Evolutionary conservation across 2,113 vertebrate species (phyloP), one percentile per base, ranked within the genome.

Genomic region (Stercorarius parasiticus): DNA sequence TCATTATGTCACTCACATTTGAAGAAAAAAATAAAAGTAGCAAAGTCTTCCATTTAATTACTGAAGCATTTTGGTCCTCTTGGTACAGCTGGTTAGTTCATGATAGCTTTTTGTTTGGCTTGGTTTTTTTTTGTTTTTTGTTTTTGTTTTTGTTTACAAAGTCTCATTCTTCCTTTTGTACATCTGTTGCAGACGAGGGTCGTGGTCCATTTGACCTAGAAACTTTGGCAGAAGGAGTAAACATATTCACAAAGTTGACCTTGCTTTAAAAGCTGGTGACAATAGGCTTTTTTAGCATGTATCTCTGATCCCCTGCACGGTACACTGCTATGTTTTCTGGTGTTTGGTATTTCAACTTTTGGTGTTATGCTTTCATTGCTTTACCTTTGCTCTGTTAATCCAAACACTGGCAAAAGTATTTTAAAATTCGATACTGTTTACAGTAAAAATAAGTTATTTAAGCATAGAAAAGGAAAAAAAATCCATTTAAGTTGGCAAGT

Each of bases 141-240:
- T 91, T 55, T 49, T 86, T 84, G 62, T 26, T 92, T 95, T 95
- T 78, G 88, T 91, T 95, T 91, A 97, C 86, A 98, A 92, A 97
- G 97, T 97, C 95, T 98, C 94, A 98, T 96, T 98, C 98, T 98
- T 98, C 98, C 95, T 98, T 98, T 89, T 97, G 98, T 88, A 96
- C 88, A 74, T 97, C 98, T 96, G 90, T 95, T 96, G 97, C 97
- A 95, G 98, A 92, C 12, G 97, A 80, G 45, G 96, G 92, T 95
- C 94, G 90, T 93, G 98, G 98, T 98, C 98, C 98, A 42, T 98
- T 98, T 96, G 97, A 98, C 98, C 98, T 98, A 98, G 98, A 98
- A 98, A 94, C 98, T 98, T 98, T 98, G 98, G 98, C 97, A 98
- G 97, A 98, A 97, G 98, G 98, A 98, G 98, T 94, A 98, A 98